Conservation (phyloP, 2,888 invertebrate genomes). For the Trilocha varians region DNA sequence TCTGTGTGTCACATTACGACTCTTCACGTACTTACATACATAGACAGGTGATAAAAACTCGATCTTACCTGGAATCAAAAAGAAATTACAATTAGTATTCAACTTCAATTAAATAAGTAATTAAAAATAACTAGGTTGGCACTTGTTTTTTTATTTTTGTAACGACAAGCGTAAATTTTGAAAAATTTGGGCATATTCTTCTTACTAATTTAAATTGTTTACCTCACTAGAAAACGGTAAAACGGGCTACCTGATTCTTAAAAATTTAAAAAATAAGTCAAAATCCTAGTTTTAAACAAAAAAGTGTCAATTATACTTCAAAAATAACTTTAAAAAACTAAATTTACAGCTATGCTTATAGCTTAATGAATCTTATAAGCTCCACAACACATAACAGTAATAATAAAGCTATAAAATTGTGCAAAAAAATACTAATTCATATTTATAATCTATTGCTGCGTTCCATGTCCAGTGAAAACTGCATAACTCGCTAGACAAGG, state of each 20-base stretch:
- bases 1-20: neutral
- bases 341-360: too few relatives aligned
- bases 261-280: too few relatives aligned
- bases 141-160: too few relatives aligned
- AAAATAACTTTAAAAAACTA: too few relatives aligned
- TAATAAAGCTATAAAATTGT: neutral
- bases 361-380: neutral
- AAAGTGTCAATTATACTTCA: too few relatives aligned
- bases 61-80: slow-evolving; percentile 37
- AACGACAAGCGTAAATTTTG: too few relatives aligned
- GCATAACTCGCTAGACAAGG: slow-evolving; percentile 36
- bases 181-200: too few relatives aligned
- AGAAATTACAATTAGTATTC: slow-evolving; percentile 5
- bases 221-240: too few relatives aligned
- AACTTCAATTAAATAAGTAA: neutral
- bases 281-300: too few relatives aligned
- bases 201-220: too few relatives aligned
- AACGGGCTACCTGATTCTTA: too few relatives aligned
- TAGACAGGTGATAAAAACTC: slow-evolving; percentile 18
- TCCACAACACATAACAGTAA: neutral
- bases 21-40: neutral
- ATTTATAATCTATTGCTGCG: slow-evolving; percentile 5
- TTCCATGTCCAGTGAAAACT: slow-evolving; percentile 49
- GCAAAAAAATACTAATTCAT: neutral
- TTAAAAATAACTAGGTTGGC: slow-evolving; percentile 8